Evolutionary conservation across 1,140 invertebrate genomes (phyloP).

Genomic region (Micrasema longulum): DNA sequence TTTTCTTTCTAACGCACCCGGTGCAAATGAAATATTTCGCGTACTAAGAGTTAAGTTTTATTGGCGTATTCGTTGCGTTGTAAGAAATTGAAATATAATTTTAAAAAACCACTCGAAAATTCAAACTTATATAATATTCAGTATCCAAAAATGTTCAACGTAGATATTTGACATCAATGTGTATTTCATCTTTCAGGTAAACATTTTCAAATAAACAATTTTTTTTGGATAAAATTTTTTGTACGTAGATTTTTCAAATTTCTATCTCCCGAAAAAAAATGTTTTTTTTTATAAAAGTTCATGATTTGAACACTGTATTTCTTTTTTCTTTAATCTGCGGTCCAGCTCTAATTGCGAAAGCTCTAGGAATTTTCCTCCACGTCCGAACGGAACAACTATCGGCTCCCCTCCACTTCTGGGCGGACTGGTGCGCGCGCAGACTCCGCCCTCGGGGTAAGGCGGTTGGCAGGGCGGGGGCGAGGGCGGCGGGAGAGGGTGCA

Average conservation of each 20-base stretch:
- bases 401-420: constrained; percentile 20
- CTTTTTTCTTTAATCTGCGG: neutral
- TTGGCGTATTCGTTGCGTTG: constrained; percentile 17
- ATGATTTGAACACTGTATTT: no score
- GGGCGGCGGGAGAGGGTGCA: constrained; percentile 23
- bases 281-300: no score
- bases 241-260: neutral
- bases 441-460: constrained; percentile 30
- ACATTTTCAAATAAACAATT: neutral
- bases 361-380: constrained; percentile 22
- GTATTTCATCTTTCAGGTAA: no score
- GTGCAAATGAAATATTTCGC: constrained; percentile 39
- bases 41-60: constrained; percentile 34
- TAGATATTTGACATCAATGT: no score
- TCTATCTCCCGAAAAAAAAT: neutral
- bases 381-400: neutral
- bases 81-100: no score
- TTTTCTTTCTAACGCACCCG: constrained; percentile 38
- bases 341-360: constrained; percentile 14
- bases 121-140: no score
- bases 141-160: no score
- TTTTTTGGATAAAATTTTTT: neutral
- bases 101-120: no score
- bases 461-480: neutral
- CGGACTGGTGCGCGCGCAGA: constrained; percentile 36